Percentiles rank a stretch among this genome's conserved stretches.
These are phyloP conservation scores for Copsychus sechellarum DNA, from an alignment of 2,113 vertebrate species.

Conservation along the genomic window DNA sequence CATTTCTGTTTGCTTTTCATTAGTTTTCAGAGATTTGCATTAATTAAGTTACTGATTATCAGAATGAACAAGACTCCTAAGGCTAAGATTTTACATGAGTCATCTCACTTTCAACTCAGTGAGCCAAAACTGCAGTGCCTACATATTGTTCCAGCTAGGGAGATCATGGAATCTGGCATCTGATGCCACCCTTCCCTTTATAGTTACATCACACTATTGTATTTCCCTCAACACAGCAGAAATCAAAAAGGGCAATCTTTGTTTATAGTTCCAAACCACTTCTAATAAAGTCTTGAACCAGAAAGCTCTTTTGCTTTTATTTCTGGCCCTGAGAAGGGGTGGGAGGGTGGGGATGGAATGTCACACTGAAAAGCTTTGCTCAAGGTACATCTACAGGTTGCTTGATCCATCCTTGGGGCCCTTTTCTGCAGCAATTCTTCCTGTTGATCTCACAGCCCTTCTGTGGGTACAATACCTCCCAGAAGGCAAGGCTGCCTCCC, in stretches of 20 bases:
- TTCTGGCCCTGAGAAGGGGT: neutral
- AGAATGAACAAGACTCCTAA: slow-evolving; percentile 22
- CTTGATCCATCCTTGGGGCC: neutral
- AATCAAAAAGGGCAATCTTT: neutral
- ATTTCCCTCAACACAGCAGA: slow-evolving; percentile 47
- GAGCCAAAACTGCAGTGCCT: slow-evolving; percentile 13
- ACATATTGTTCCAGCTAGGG: neutral
- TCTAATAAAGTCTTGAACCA: neutral
- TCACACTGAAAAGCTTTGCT: neutral
- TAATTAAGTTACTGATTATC: slow-evolving; percentile 52
- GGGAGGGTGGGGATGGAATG: neutral
- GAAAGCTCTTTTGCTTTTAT: neutral
- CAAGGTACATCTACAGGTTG: neutral
- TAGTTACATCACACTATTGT: slow-evolving; percentile 7
- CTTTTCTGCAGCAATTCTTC: neutral
- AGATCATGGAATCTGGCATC: slow-evolving; percentile 31
- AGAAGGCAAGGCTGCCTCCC: neutral
- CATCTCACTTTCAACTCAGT: slow-evolving; percentile 17
- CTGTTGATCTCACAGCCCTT: neutral
- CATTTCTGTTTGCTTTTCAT: slow-evolving; percentile 50
- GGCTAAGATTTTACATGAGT: slow-evolving; percentile 44
- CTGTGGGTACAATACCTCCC: neutral
- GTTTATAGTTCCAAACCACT: slow-evolving; percentile 4
- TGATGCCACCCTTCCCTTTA: slow-evolving; percentile 12
- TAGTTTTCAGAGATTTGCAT: slow-evolving; percentile 31